phyloP scores from a whole-genome alignment of 2,797 vertebrate species.

The Melanogrammus aeglefinus region DNA sequence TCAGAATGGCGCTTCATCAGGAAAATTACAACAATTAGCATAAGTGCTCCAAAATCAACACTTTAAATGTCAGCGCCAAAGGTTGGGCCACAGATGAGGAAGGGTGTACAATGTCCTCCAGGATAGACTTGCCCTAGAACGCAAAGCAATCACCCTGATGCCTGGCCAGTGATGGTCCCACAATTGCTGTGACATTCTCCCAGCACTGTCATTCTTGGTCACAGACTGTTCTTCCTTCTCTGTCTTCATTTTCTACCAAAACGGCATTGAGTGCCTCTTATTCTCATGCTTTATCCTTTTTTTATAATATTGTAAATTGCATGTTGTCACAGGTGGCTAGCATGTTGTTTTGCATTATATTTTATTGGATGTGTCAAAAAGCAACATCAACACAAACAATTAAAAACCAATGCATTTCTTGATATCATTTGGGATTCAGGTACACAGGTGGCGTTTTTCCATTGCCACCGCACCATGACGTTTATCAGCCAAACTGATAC shows the following conservation, averaged over 20 bases:
- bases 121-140: slow-evolving; percentile 92
- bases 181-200: slow-evolving; percentile 99
- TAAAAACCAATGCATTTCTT: not conserved
- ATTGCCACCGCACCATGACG: not conserved
- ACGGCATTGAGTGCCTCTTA: slow-evolving; percentile 72
- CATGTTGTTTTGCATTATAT: not conserved
- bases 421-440: not conserved
- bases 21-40: slow-evolving; percentile 99
- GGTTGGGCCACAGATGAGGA: slow-evolving; percentile 94
- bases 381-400: slow-evolving; percentile 1
- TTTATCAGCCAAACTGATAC: no score
- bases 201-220: slow-evolving; percentile 92
- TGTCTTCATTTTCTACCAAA: slow-evolving; percentile 76
- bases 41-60: slow-evolving; percentile 99
- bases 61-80: slow-evolving; percentile 99
- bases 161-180: slow-evolving; percentile 94
- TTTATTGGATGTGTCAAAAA: not conserved
- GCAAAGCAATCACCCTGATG: slow-evolving; percentile 99
- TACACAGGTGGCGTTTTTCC: not conserved
- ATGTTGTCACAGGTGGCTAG: not conserved
- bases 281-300: slow-evolving; percentile 47
- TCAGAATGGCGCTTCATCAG: slow-evolving; percentile 99
- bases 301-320: slow-evolving; percentile 5
- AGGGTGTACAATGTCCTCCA: slow-evolving; percentile 88
- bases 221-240: slow-evolving; percentile 81